Evolutionary conservation across 2,113 vertebrate genomes (phyloP).

Genomic region (Gyps fulvus): DNA sequence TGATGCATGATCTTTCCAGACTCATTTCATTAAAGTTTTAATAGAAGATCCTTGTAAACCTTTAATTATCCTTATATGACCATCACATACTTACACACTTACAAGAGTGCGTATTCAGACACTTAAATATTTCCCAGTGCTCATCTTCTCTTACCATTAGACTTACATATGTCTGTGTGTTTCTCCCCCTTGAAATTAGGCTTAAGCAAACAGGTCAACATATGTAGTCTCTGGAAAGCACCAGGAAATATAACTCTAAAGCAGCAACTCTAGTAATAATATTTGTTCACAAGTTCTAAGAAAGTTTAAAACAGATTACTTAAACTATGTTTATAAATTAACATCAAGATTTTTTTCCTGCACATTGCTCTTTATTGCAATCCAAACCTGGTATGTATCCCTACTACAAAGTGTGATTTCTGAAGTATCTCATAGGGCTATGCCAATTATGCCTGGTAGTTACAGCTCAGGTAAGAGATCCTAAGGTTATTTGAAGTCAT

Average conservation of each 20-base stretch:
- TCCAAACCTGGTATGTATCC: not conserved
- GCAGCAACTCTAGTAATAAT: not conserved
- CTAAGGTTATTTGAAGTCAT: not conserved
- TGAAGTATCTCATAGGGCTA: not conserved
- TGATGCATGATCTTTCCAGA: conserved; percentile 22
- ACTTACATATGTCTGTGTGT: not conserved
- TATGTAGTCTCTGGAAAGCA: not conserved
- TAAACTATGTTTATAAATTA: not conserved
- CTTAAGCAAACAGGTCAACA: not conserved
- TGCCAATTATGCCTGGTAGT: not conserved
- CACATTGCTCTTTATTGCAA: not conserved
- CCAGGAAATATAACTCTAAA: not conserved
- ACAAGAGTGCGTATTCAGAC: not conserved
- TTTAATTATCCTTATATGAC: not conserved
- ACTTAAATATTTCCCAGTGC: not conserved
- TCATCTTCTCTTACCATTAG: not conserved
- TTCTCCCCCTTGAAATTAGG: not conserved
- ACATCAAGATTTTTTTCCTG: not conserved
- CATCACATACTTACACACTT: not conserved
- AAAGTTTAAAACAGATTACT: not conserved
- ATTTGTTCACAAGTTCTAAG: not conserved
- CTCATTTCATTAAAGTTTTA: conserved; percentile 37
- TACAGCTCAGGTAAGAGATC: not conserved
- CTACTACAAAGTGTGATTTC: not conserved
- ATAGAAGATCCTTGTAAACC: not conserved